phyloP scores from a whole-genome alignment of 2,888 invertebrate genomes.

The Brassicogethes aeneus region DNA sequence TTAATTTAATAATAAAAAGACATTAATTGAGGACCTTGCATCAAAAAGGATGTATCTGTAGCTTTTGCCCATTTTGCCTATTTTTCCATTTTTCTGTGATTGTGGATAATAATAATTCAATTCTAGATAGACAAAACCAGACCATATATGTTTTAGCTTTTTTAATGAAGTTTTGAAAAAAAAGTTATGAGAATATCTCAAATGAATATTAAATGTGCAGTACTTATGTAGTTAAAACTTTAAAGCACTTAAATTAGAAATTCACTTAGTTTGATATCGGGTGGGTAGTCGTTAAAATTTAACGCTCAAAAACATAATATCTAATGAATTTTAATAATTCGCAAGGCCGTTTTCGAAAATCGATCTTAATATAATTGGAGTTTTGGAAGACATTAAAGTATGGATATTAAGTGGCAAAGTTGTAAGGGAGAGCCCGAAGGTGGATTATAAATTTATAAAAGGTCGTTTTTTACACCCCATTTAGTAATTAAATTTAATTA shows the following conservation, averaged over 20 bases:
- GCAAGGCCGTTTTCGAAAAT: constrained; percentile 2
- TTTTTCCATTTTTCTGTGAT: too few relatives aligned
- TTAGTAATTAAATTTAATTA: constrained; percentile 34
- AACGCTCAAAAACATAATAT: not conserved
- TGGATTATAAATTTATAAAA: constrained; percentile 27
- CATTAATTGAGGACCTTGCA: too few relatives aligned
- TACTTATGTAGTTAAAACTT: not conserved
- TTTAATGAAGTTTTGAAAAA: too few relatives aligned
- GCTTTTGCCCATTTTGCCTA: too few relatives aligned
- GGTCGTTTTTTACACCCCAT: constrained; percentile 29
- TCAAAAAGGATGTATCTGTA: too few relatives aligned
- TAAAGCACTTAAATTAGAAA: not conserved
- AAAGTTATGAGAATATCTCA: too few relatives aligned
- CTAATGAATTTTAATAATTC: constrained; percentile 1
- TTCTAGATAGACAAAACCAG: too few relatives aligned
- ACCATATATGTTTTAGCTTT: too few relatives aligned
- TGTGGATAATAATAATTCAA: too few relatives aligned
- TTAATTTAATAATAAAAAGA: too few relatives aligned
- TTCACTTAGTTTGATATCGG: not conserved
- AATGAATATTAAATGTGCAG: too few relatives aligned
- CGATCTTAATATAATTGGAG: constrained; percentile 6
- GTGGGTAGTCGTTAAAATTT: not conserved
- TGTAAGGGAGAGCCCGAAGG: constrained; percentile 6
- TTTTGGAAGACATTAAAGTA: constrained; percentile 5
- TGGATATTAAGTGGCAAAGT: constrained; percentile 12